phyloP scores from a whole-genome alignment of 2,113 vertebrate species.

The Bagarius yarrelli region DNA sequence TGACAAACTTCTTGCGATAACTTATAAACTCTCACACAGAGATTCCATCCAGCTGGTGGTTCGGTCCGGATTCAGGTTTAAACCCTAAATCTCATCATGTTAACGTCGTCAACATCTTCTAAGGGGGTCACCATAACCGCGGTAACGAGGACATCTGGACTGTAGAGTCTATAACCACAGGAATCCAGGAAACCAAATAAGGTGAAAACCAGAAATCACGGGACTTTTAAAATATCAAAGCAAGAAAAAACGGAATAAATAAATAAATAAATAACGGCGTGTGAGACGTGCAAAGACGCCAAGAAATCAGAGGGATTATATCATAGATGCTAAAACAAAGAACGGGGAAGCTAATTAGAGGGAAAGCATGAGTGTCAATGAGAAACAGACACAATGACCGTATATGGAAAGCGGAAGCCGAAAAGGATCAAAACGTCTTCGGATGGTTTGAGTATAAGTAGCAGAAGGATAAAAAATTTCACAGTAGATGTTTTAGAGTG shows the following conservation, averaged over 20 bases:
- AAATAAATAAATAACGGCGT: neutral
- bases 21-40: neutral
- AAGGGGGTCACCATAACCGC: neutral
- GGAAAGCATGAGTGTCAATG: neutral
- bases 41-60: neutral
- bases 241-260: neutral
- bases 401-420: neutral
- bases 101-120: neutral
- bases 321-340: neutral
- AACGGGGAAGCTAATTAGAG: neutral
- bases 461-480: neutral
- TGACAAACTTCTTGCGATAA: neutral
- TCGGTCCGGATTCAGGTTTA: neutral
- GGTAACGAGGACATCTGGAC: neutral
- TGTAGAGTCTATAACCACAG: neutral
- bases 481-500: neutral
- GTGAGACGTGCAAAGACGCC: neutral
- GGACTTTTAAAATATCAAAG: neutral
- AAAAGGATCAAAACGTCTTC: neutral
- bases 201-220: neutral
- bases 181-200: neutral
- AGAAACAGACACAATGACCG: neutral
- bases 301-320: neutral
- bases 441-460: neutral
- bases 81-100: neutral